Evolutionary conservation across 1,140 invertebrate species (phyloP).

Genomic region (Coelopa frigida): DNA sequence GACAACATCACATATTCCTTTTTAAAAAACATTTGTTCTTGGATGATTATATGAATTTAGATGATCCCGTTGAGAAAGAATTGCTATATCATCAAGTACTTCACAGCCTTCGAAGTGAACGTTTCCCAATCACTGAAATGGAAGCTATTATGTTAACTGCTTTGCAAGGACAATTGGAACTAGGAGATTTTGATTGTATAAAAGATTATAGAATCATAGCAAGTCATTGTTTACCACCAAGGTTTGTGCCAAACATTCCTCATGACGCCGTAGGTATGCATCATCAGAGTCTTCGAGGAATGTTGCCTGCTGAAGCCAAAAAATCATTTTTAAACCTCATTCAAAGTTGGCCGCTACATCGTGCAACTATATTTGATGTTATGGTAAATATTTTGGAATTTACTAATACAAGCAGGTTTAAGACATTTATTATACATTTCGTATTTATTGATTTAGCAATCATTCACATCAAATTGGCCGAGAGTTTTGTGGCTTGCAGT

Average conservation of each 20-base stretch:
- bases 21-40: slow-evolving; percentile 92
- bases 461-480: slow-evolving; percentile 93
- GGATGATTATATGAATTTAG: slow-evolving; percentile 74
- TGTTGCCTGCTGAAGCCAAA: slow-evolving; percentile 77
- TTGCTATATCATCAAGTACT: slow-evolving; percentile 92
- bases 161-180: slow-evolving; percentile 85
- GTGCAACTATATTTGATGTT: slow-evolving; percentile 91
- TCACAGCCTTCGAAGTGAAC: slow-evolving; percentile 79
- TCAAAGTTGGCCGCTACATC: slow-evolving; percentile 85
- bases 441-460: slow-evolving; percentile 53
- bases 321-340: slow-evolving; percentile 91
- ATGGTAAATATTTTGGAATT: slow-evolving; percentile 47
- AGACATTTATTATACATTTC: slow-evolving; percentile 9
- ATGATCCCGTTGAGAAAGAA: slow-evolving; percentile 89
- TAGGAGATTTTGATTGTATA: slow-evolving; percentile 66
- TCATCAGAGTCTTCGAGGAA: slow-evolving; percentile 79
- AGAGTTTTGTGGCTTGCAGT: slow-evolving; percentile 83
- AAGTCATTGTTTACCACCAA: slow-evolving; percentile 72
- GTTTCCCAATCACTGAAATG: slow-evolving; percentile 84
- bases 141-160: slow-evolving; percentile 94
- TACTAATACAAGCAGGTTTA: slow-evolving; percentile 1
- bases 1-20: slow-evolving; percentile 61
- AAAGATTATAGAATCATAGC: slow-evolving; percentile 70
- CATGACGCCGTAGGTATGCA: slow-evolving; percentile 76
- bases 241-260: slow-evolving; percentile 64